These are phyloP conservation scores for Discoglossus pictus DNA, from an alignment of 2,797 vertebrate genomes.

Conservation along the genomic window DNA sequence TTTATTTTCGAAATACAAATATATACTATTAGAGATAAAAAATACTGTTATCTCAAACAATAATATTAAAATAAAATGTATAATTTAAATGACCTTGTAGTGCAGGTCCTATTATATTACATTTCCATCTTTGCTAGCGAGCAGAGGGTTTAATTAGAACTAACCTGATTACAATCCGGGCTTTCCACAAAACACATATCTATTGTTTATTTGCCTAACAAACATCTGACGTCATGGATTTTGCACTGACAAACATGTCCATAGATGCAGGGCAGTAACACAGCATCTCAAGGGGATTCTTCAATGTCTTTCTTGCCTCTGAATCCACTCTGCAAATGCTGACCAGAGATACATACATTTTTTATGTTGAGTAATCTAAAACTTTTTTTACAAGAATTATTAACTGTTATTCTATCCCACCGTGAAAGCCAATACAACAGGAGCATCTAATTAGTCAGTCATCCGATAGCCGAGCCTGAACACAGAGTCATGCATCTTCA, in stretches of 20 bases:
- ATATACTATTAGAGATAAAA: too few relatives aligned
- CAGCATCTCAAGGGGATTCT: conserved; percentile 53
- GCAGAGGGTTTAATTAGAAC: too few relatives aligned
- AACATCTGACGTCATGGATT: conserved; percentile 17
- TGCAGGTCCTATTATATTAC: too few relatives aligned
- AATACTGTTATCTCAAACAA: too few relatives aligned
- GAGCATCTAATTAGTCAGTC: conserved; percentile 68
- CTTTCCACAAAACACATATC: conserved; percentile 7
- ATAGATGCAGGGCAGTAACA: conserved; percentile 8
- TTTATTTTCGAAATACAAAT: too few relatives aligned
- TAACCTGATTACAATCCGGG: too few relatives aligned
- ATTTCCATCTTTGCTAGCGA: too few relatives aligned
- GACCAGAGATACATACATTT: conserved; percentile 71
- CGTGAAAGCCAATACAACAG: conserved; percentile 70
- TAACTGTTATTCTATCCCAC: conserved; percentile 70
- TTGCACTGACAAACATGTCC: conserved; percentile 35
- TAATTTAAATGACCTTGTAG: too few relatives aligned
- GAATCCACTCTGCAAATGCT: conserved; percentile 55
- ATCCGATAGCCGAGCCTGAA: conserved; percentile 60
- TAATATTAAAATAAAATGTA: too few relatives aligned
- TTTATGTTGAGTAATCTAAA: conserved; percentile 74
- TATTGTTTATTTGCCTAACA: conserved; percentile 28
- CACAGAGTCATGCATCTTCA: conserved; percentile 49
- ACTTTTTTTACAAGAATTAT: conserved; percentile 69
- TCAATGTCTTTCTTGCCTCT: conserved; percentile 59